Base-by-base conservation (phyloP, 2,113 vertebrate genomes). In the Phylloscopus whistleri region DNA sequence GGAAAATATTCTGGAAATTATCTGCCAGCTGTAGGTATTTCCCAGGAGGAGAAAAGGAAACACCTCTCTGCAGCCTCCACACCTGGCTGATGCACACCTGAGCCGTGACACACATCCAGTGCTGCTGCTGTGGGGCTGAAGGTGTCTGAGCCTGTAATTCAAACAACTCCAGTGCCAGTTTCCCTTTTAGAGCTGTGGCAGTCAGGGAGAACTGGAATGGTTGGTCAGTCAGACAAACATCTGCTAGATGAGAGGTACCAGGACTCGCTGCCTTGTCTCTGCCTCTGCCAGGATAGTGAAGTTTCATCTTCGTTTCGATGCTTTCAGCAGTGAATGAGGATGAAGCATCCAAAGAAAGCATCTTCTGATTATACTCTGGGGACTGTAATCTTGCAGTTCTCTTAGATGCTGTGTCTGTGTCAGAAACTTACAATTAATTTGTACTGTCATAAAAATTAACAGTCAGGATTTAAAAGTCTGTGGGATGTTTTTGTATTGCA, bases 21-120 rank as follows among this genome's bases (percentile, higher is more conserved):
- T 66, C 58, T 90, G 49, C 21, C 27, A 39, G 58, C 48, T 41
- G 46, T 30, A 44, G 79, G 17, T 28, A 16, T 64, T 82, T 66
- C 64, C n/a, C 83, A 73, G 89, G 30, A 73, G 41, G 39, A 85
- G 44, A 13, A 33, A 68, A 76, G 70, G 44, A 55, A 53, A 23
- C 1, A 1, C 6, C 5, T 59, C 60, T 41, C 16, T 0, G 1
- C 73, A 84, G 56, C 4, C 49, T 41, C 43, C 2, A 6, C 51
- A 16, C 30, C 19, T 46, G 46, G 27, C 43, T 44, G 74, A 10
- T 2, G 46, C 9, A 4, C 7, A 22, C 59, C 37, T 24, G 70
- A 26, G 41, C 35, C 0, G 4, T 15, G 53, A 19, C 1, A 5
- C 43, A 26, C 0, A 4, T 20, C 53, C 26, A 10, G 78, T 4